Evolutionary conservation across 2,797 vertebrate genomes (phyloP).

Genomic region (Lepidocolaptes lacrymiger): DNA sequence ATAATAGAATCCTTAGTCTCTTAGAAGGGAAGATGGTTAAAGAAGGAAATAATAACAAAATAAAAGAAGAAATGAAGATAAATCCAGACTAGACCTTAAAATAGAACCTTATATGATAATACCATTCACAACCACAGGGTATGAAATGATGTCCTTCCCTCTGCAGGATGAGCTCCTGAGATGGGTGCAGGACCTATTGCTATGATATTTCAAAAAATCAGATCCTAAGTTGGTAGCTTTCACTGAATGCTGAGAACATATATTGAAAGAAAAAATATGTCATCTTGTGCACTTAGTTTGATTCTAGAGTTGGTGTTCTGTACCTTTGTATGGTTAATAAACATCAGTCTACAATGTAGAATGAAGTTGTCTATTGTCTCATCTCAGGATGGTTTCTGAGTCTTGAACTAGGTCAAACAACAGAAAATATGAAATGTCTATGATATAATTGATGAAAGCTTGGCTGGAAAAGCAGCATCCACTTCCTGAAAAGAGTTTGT

Average conservation of each 20-base stretch:
- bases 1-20: neutral
- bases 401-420: neutral
- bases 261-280: neutral
- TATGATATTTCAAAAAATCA: neutral
- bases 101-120: neutral
- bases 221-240: neutral
- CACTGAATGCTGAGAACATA: neutral
- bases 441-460: fast-evolving
- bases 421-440: neutral
- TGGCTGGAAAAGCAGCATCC: neutral
- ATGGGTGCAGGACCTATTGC: neutral
- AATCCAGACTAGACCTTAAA: neutral
- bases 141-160: neutral
- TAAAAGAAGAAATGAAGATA: neutral
- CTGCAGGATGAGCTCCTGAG: neutral
- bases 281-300: neutral
- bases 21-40: neutral
- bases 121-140: neutral
- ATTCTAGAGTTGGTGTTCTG: neutral
- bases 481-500: neutral
- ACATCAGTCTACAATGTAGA: neutral
- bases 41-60: neutral
- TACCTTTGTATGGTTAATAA: neutral
- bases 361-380: neutral
- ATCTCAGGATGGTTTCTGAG: neutral